These are phyloP conservation scores for Nemoura dubitans DNA, from an alignment of 2,888 invertebrate species.

Conservation along the genomic window DNA sequence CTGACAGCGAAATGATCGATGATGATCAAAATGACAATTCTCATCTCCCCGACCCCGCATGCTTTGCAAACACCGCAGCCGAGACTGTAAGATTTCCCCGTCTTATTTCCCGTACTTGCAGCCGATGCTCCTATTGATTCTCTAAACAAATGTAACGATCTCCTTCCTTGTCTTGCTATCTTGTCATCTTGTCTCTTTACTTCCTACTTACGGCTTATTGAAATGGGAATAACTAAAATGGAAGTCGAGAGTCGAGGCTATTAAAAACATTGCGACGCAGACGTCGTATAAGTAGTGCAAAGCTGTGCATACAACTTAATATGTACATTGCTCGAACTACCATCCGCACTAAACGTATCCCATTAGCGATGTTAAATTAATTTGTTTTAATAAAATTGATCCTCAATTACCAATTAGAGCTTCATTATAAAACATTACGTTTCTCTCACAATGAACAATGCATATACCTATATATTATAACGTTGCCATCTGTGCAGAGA, in stretches of 20 bases:
- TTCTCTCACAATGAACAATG: too few species aligned
- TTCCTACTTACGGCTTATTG: background rate
- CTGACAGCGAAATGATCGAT: background rate
- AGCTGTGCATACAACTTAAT: background rate
- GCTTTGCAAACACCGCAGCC: background rate
- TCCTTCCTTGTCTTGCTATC: too few species aligned
- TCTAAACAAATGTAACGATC: background rate
- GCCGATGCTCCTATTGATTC: background rate
- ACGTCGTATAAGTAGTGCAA: background rate
- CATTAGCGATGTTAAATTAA: background rate
- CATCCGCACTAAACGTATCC: background rate
- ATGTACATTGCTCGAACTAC: background rate
- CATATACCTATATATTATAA: too few species aligned
- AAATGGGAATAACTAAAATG: background rate
- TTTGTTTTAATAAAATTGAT: background rate
- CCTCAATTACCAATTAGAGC: background rate
- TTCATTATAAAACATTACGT: background rate
- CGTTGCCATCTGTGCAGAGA: too few species aligned
- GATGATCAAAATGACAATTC: background rate
- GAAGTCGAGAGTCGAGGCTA: background rate
- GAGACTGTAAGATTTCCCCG: background rate
- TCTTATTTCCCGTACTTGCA: background rate
- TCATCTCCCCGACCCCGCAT: background rate
- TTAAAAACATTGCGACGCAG: background rate
- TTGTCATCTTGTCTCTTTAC: background rate